These are phyloP conservation scores for Bombus haemorrhoidalis DNA, from an alignment of 1,140 invertebrate species.

Conservation along the genomic window DNA sequence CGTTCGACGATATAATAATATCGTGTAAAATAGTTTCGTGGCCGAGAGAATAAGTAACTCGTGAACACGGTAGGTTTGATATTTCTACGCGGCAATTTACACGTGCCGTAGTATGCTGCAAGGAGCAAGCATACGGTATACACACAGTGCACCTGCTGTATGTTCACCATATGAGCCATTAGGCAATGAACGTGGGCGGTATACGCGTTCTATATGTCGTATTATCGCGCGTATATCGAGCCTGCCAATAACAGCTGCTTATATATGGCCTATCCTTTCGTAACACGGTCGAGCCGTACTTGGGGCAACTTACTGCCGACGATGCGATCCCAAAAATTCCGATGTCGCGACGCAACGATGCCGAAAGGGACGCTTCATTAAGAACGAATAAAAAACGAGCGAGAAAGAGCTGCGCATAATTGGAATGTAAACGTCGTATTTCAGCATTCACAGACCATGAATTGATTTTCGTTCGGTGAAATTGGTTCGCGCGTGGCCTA, in stretches of 20 bases:
- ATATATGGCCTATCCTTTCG: conserved; percentile 68
- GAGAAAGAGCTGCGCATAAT: too few species aligned
- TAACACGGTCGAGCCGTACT: conserved; percentile 48
- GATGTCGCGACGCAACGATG: not conserved
- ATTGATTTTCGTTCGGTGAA: too few species aligned
- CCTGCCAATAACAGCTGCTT: conserved; percentile 70
- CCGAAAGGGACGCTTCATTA: not conserved
- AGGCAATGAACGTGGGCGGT: conserved; percentile 63
- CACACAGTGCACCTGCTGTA: conserved; percentile 20
- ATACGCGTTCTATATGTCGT: conserved; percentile 58
- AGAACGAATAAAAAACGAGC: not conserved
- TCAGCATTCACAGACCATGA: too few species aligned
- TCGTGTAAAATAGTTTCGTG: too few species aligned
- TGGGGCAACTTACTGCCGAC: conserved; percentile 49
- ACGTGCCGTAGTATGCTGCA: not conserved
- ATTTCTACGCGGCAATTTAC: conserved; percentile 47
- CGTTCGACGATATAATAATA: too few species aligned
- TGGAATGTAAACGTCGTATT: too few species aligned
- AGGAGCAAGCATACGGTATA: conserved; percentile 7
- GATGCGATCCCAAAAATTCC: not conserved
- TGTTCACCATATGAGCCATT: conserved; percentile 64
- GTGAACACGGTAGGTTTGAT: not conserved
- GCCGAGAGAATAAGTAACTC: too few species aligned
- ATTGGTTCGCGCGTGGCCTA: too few species aligned
- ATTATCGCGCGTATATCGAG: conserved; percentile 67